Evolutionary conservation across 2,797 vertebrate species (phyloP), one percentile per base, ranked within the genome.

Genomic region (Leptatherina wallacei): DNA sequence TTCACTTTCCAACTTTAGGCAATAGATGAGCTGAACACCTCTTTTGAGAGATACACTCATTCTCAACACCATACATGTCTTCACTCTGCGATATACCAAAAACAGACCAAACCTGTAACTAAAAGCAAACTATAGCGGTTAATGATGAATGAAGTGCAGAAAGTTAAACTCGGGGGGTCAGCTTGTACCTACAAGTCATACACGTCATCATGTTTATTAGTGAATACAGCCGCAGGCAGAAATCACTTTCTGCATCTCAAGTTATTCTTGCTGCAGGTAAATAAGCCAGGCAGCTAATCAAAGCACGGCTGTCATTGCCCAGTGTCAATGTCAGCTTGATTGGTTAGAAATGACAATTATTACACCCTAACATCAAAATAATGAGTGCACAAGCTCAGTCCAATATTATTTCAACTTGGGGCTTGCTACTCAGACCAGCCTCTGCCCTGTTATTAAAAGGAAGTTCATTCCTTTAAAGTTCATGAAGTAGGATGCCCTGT

Each of bases 201-300:
- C 13, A 63, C 55, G 52, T 58, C 42, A 49, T 70, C 18, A 64
- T 65, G 55, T 72, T 85, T 69, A 69, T 86, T 86, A 87, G 63
- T 6, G 14, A 27, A 49, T 10, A 40, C 36, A 68, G 54, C 69
- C 71, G 1, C 18, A 1, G 81, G 72, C 66, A 52, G 60, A 27
- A 80, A 70, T 35, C 2, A n/a, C 29, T 63, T 36, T 51, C 65
- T 69, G 65, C 44, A 56, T 70, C 32, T 59, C 47, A 76, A 73
- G 83, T 85, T 73, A 73, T 78, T 78, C 52, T 81, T 47, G 65
- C 77, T 77, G 75, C 60, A 65, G 81, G 70, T 84, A 58, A 83
- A 74, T 32, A 38, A 71, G 61, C 2, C 40, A 81, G 69, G 71
- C 79, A 70, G 49, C 56, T 54, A 74, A 85, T 88, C 77, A 85